phyloP scores from a whole-genome alignment of 2,113 vertebrate genomes.

The Litocranius walleri region DNA sequence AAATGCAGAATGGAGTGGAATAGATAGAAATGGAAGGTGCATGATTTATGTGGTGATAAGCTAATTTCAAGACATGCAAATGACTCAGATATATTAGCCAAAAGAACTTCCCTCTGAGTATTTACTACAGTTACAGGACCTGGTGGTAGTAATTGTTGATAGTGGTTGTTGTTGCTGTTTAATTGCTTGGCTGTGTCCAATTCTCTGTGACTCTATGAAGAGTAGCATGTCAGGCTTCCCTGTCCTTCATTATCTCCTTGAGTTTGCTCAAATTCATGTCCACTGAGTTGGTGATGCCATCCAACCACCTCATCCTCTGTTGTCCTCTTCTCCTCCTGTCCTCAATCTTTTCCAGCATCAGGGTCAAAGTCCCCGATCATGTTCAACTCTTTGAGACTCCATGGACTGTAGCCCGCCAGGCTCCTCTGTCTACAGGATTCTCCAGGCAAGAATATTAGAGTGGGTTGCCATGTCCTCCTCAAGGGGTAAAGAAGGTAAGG shows the following conservation, averaged over 20 bases:
- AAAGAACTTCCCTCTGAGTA: neutral
- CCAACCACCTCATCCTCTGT: neutral
- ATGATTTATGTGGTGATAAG: constrained; percentile 11
- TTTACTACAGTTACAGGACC: neutral
- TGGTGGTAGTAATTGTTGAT: neutral
- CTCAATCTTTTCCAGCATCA: neutral
- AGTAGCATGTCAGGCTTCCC: neutral
- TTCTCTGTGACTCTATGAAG: neutral
- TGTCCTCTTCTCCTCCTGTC: neutral
- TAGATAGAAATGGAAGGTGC: neutral
- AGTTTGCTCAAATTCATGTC: neutral
- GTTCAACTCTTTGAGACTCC: neutral
- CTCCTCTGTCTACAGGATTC: neutral
- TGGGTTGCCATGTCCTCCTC: neutral
- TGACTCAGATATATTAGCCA: neutral
- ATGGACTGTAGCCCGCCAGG: neutral
- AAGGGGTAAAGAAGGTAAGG: neutral
- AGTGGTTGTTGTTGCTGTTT: neutral
- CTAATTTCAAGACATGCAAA: neutral
- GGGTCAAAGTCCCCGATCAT: neutral
- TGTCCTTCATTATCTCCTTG: neutral
- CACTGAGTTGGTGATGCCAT: neutral
- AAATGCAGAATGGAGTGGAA: constrained; percentile 39
- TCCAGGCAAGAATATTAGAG: neutral
- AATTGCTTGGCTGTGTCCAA: neutral